Base-by-base conservation (phyloP, 2,888 invertebrate genomes). In the Dasysyrphus albostriatus region DNA sequence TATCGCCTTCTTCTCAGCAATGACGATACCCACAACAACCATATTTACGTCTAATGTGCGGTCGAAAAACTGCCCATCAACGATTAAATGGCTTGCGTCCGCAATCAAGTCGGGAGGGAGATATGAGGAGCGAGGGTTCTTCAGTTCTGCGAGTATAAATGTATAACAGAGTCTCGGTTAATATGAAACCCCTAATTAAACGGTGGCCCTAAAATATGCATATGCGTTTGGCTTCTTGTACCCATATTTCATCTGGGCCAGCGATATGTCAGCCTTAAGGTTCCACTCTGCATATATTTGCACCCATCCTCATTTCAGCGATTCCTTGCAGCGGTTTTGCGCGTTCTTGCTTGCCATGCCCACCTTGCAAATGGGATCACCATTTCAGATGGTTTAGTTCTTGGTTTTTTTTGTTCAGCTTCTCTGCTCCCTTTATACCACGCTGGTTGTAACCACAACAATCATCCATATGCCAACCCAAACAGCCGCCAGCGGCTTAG, bases 201-300 rank as follows among this genome's bases (percentile, higher is more conserved):
- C 92, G 89, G 92, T 92, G 92, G 92, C 92, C 85, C 91, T 91
- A 91, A 92, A 92, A 92, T 92, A 92, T 92, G 92, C 92, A 92
- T 92, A 92, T 87, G 88, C 80, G 80, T 88, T 79, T 59, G 73
- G 88, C 88, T 83, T 81, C 88, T 89, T 90, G 90, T 90, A 89
- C 89, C 91, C 91, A 92, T 92, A 92, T 91, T 90, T 92, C 91
- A 92, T 92, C 90, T 91, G 88, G 88, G 77, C 72, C 76, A 85
- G 83, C 88, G 83, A 88, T 83, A 84, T 81, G 79, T 88, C 88
- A 88, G 89, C 88, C 87, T 88, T 56, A 83, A 79, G 83, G 88
- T 88, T 89, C 90, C 90, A 91, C 91, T 91, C 91, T 91, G 92
- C 91, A 91, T 91, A 91, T 90, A 88, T 88, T 83, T 88, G 88